phyloP scores from a whole-genome alignment of 2,888 invertebrate species.

The Artemia sinica region DNA sequence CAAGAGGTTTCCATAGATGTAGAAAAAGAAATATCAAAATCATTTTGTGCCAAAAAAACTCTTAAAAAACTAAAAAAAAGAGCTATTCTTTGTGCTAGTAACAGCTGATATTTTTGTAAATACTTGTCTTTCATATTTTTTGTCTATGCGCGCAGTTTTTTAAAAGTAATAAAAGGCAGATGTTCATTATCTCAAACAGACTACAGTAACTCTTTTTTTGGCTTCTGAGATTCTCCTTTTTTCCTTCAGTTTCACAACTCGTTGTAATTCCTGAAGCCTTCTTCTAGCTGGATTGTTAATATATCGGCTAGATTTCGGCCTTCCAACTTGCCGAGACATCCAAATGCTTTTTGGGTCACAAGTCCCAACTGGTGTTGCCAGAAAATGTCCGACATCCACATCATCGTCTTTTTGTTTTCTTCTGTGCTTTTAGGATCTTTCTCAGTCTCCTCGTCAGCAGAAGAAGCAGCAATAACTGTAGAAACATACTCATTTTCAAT shows the following conservation, averaged over 20 bases:
- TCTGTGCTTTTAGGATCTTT: no score
- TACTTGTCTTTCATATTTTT: no score
- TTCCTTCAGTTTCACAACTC: not conserved
- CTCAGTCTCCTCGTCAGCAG: not conserved
- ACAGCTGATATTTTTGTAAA: no score
- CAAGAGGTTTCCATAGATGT: not conserved
- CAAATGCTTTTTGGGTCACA: slow-evolving; percentile 1
- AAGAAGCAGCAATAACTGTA: not conserved
- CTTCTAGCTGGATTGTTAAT: not conserved
- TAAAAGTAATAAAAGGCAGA: no score
- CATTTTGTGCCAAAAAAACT: not conserved
- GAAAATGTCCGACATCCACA: not conserved
- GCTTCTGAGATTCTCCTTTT: no score
- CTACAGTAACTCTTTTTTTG: no score
- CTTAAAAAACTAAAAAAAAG: not conserved
- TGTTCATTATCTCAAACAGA: no score
- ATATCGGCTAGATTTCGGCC: not conserved
- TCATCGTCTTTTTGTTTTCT: not conserved
- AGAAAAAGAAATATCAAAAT: not conserved
- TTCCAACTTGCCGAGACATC: not conserved
- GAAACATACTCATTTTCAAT: not conserved
- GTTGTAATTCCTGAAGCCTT: not conserved
- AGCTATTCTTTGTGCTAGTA: not conserved
- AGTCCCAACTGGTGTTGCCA: not conserved
- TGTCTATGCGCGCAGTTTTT: no score